Conservation (phyloP, 2,888 invertebrate genomes). For the Polymixis flavicincta region DNA sequence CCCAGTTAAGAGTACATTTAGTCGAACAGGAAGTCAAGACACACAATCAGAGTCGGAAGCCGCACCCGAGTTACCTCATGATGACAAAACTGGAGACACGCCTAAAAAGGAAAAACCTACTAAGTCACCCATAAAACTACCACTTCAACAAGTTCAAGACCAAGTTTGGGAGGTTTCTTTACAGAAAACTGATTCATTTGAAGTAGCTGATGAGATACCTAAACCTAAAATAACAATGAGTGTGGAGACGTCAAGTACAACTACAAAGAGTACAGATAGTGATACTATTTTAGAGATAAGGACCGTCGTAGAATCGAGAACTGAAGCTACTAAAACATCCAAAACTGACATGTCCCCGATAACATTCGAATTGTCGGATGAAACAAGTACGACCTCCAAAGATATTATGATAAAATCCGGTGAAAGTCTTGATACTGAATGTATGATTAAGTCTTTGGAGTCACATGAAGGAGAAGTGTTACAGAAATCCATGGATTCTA, state of each 20-base stretch:
- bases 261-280: slow-evolving; percentile 76
- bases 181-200: slow-evolving; percentile 84
- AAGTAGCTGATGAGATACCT: slow-evolving; percentile 79
- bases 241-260: slow-evolving; percentile 70
- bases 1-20: slow-evolving; percentile 87
- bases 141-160: slow-evolving; percentile 86
- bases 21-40: slow-evolving; percentile 90
- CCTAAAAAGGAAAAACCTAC: slow-evolving; percentile 82
- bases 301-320: slow-evolving; percentile 74
- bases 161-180: slow-evolving; percentile 87
- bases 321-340: slow-evolving; percentile 75
- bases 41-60: slow-evolving; percentile 90
- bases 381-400: slow-evolving; percentile 84
- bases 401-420: slow-evolving; percentile 89
- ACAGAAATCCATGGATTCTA: slow-evolving; percentile 89
- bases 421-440: slow-evolving; percentile 88
- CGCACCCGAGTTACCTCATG: slow-evolving; percentile 88
- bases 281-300: slow-evolving; percentile 78
- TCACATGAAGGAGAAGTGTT: slow-evolving; percentile 89
- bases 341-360: slow-evolving; percentile 86
- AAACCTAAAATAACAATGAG: slow-evolving; percentile 71
- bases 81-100: slow-evolving; percentile 83
- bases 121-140: slow-evolving; percentile 86
- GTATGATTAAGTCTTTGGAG: slow-evolving; percentile 88
- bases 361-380: slow-evolving; percentile 84